phyloP scores from a whole-genome alignment of 92 coral and sea anemone genomes.

The Porites rus region DNA sequence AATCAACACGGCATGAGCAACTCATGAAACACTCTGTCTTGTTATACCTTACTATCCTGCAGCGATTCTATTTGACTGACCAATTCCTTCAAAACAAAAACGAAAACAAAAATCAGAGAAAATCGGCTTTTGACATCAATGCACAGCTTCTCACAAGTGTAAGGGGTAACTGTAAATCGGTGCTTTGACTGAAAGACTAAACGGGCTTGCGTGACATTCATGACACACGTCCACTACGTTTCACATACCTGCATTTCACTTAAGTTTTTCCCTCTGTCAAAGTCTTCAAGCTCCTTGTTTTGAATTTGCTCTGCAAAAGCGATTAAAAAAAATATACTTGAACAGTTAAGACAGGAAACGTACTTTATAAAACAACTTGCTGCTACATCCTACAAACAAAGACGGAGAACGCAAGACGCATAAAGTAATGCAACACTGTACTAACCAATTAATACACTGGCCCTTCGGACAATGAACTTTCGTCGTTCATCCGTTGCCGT shows the following conservation, averaged over 20 bases:
- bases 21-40: background rate
- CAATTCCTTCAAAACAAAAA: slow-evolving; percentile 59
- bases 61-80: slow-evolving; percentile 69
- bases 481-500: slow-evolving; percentile 74
- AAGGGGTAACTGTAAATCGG: too few relatives aligned
- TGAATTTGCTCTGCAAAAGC: slow-evolving; percentile 76
- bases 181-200: too few relatives aligned
- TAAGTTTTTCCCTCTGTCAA: slow-evolving; percentile 66
- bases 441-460: slow-evolving; percentile 74
- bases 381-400: background rate
- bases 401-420: too few relatives aligned
- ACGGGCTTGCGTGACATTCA: too few relatives aligned
- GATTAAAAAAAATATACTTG: background rate
- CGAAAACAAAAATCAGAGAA: background rate
- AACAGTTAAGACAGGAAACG: background rate
- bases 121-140: background rate
- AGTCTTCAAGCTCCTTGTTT: slow-evolving; percentile 69
- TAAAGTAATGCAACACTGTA: background rate
- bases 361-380: background rate
- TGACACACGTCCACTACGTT: background rate
- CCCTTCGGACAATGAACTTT: slow-evolving; percentile 72
- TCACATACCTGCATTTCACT: slow-evolving; percentile 85
- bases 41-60: slow-evolving; percentile 68
- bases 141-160: too few relatives aligned
- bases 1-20: background rate